Conservation (phyloP, 2,888 invertebrate genomes). For the Hypercompe scribonia region DNA sequence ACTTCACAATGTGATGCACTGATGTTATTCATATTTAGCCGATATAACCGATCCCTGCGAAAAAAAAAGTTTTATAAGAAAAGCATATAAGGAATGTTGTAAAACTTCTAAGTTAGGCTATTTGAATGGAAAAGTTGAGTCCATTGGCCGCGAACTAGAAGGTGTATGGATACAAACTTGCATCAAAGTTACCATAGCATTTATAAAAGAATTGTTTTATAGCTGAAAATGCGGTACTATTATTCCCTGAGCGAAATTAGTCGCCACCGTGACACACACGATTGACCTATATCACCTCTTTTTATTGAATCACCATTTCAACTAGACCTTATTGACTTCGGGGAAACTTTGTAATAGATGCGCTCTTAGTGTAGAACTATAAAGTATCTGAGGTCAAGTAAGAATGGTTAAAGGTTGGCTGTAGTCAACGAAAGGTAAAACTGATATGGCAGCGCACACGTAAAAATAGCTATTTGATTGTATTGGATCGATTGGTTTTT, state of each 20-base stretch:
- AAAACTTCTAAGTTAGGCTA: conserved; percentile 64
- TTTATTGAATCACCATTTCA: conserved; percentile 62
- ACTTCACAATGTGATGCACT: conserved; percentile 94
- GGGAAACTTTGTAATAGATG: conserved; percentile 35
- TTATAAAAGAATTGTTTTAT: conserved; percentile 77
- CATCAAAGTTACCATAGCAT: conserved; percentile 69
- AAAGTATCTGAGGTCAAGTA: conserved; percentile 43
- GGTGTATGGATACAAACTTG: conserved; percentile 66
- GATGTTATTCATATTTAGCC: conserved; percentile 94
- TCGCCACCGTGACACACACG: conserved; percentile 73
- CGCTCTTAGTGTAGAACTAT: conserved; percentile 42
- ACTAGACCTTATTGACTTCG: conserved; percentile 52
- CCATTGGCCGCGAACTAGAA: conserved; percentile 54
- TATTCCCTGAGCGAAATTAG: conserved; percentile 64
- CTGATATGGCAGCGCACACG: conserved; percentile 51
- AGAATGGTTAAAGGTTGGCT: conserved; percentile 50
- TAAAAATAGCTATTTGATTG: conserved; percentile 57
- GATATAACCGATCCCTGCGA: conserved; percentile 94
- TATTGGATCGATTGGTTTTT: conserved; percentile 52
- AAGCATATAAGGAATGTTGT: conserved; percentile 52
- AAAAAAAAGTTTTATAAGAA: conserved; percentile 60
- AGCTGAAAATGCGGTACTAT: conserved; percentile 71
- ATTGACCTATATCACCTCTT: conserved; percentile 74
- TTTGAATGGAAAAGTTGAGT: conserved; percentile 63
- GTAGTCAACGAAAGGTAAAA: conserved; percentile 51